A percentile compares a stretch with the other conserved stretches of the same genome.
Evolutionary conservation across 2,113 vertebrate genomes (phyloP).

Genomic region (Silurus meridionalis): DNA sequence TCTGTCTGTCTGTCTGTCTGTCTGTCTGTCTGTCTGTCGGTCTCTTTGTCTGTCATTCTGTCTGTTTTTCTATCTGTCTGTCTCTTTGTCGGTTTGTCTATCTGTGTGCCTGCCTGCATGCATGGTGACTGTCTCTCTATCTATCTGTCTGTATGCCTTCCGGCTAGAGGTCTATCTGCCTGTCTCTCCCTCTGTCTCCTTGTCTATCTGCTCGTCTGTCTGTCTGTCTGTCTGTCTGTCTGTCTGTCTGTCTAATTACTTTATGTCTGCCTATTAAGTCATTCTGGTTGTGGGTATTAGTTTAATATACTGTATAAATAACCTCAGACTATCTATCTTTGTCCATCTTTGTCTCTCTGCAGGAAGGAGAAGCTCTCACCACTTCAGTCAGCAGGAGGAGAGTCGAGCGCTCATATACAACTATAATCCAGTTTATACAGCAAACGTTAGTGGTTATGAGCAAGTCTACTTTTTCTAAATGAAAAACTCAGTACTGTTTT

Average conservation of each 20-base stretch:
- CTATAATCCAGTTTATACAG: constrained; percentile 66
- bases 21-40: not conserved
- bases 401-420: constrained; percentile 72
- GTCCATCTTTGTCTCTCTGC: constrained; percentile 49
- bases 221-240: not conserved
- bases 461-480: constrained; percentile 48
- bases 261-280: not conserved
- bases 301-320: too few species aligned
- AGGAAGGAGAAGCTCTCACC: constrained; percentile 74
- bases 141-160: not conserved
- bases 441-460: constrained; percentile 45
- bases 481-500: not conserved
- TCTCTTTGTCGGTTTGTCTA: not conserved
- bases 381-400: constrained; percentile 68
- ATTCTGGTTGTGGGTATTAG: not conserved
- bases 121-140: not conserved
- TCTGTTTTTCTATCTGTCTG: not conserved
- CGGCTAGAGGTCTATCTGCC: not conserved
- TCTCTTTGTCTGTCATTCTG: not conserved
- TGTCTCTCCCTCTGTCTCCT: not conserved
- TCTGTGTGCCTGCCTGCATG: too few species aligned
- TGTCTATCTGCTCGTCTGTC: not conserved
- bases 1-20: not conserved
- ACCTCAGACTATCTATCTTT: not conserved
- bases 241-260: not conserved